Evolutionary conservation across 2,797 vertebrate genomes (phyloP), one percentile per base, ranked within the genome.

Genomic region (Ctenochaetus hawaiiensis): DNA sequence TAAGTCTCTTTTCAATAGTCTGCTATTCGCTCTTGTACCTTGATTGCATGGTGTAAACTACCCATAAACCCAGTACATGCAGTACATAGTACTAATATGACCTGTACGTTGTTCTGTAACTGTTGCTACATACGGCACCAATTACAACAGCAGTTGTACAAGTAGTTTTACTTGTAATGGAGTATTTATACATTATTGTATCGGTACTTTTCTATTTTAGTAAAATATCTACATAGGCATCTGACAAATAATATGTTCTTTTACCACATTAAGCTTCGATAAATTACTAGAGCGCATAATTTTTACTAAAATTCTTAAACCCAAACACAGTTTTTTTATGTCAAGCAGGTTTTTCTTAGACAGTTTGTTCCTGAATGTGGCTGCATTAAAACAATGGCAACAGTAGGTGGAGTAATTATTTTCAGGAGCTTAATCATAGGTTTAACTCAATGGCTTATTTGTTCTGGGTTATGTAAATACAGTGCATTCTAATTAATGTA

Each of bases 401-500:
- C 75, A 77, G 67, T 69, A 78, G 69, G 59, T 82, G 44, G 78
- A 80, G 75, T 87, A 82, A 93, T 93, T 91, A 90, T 75, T 91
- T 89, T 85, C 67, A 87, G 64, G 77, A 79, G 81, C 80, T 80
- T 80, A 88, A 86, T 85, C 87, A 92, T 84, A 79, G 76, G 65
- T 89, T 89, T 77, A 89, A 83, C 80, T 83, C 78, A 77, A 80
- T 88, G 81, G 70, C 87, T 93, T 91, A 91, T 92, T 91, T 91
- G 85, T 85, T 86, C 65, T 68, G 64, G 73, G 85, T 86, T 84
- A 87, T 87, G 82, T 81, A 86, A 85, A 90, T 90, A 91, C 88
- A 85, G 72, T 78, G 81, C 83, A 83, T 88, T 88, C 74, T 90
- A 91, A 95, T 94, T 89, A 88, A 91, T 89, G 72, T 89, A 88